A percentile compares a stretch with the other conserved stretches of the same genome.
phyloP scores from a whole-genome alignment of 2,797 vertebrate species.

The Eospalax fontanierii region DNA sequence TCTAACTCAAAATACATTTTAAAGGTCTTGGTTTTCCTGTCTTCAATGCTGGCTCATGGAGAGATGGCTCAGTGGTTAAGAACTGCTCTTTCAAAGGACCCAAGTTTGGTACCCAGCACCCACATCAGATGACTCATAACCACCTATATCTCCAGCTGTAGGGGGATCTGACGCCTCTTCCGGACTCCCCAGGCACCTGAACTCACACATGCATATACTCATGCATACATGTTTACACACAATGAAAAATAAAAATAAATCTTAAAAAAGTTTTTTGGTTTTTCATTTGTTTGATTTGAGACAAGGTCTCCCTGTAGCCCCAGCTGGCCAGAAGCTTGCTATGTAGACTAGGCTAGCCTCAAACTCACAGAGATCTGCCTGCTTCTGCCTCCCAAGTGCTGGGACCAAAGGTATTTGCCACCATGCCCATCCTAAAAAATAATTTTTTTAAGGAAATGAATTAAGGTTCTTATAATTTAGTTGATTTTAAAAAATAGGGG shows the following conservation, averaged over 20 bases:
- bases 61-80: neutral
- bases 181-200: neutral
- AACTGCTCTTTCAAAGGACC: too few species aligned
- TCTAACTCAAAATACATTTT: slow-evolving; percentile 22
- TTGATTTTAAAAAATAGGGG: neutral
- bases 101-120: too few species aligned
- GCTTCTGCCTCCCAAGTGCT: too few species aligned
- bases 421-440: too few species aligned
- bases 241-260: neutral
- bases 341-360: too few species aligned
- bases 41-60: neutral
- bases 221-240: neutral
- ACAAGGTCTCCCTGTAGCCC: too few species aligned
- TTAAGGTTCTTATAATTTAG: slow-evolving; percentile 4
- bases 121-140: too few species aligned
- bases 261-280: neutral
- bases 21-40: neutral
- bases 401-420: too few species aligned
- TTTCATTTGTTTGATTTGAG: too few species aligned
- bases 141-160: too few species aligned
- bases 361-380: too few species aligned
- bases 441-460: neutral
- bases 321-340: too few species aligned
- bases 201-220: neutral
- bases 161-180: neutral